These are phyloP conservation scores for Porites rus DNA, from an alignment of 92 coral and sea anemone genomes.

Conservation along the genomic window DNA sequence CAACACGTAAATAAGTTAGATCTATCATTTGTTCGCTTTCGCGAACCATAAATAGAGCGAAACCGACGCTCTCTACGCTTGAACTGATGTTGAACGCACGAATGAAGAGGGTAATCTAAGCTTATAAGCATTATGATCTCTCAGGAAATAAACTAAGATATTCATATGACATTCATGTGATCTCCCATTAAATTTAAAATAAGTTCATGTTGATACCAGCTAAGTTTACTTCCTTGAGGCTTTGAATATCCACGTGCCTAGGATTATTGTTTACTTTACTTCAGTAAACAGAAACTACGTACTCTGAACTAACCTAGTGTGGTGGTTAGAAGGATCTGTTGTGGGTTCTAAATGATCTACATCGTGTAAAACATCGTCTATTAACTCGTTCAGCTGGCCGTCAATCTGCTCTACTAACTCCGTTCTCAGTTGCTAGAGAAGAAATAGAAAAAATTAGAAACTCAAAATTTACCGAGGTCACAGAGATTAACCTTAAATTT, in stretches of 20 bases:
- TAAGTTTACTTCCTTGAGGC: too few relatives aligned
- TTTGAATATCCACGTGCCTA: neutral
- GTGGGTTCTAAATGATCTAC: slow-evolving; percentile 51
- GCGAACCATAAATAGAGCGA: too few relatives aligned
- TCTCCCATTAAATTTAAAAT: too few relatives aligned
- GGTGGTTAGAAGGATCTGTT: slow-evolving; percentile 15
- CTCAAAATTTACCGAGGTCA: neutral
- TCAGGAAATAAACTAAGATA: too few relatives aligned
- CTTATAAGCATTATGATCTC: too few relatives aligned
- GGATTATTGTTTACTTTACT: neutral
- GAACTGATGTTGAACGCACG: too few relatives aligned
- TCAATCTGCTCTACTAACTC: slow-evolving; percentile 85
- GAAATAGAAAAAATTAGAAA: neutral
- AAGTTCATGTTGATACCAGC: too few relatives aligned
- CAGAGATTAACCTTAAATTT: neutral
- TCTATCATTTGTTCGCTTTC: too few relatives aligned
- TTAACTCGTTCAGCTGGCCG: slow-evolving; percentile 75
- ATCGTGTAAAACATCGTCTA: slow-evolving; percentile 79
- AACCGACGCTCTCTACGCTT: too few relatives aligned
- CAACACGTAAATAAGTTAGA: too few relatives aligned
- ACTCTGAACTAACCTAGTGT: slow-evolving; percentile 26
- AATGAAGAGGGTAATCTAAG: too few relatives aligned
- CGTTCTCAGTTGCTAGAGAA: slow-evolving; percentile 71
- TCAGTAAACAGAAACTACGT: neutral
- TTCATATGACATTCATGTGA: too few relatives aligned